These are phyloP conservation scores for Percina caprodes DNA, from an alignment of 2,113 vertebrate genomes.

Conservation along the genomic window DNA sequence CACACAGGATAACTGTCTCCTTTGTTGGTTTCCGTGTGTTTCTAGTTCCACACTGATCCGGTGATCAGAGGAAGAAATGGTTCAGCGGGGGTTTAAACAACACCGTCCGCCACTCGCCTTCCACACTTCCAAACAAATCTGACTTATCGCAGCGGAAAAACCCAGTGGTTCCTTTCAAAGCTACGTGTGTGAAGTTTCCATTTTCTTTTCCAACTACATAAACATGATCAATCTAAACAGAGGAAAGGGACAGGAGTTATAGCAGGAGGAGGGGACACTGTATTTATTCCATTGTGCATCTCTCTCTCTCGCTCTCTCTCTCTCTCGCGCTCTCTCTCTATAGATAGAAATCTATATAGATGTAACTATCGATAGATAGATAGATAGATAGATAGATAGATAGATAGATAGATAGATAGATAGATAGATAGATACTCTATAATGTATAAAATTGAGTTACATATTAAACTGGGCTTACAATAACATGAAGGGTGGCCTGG, in stretches of 20 bases:
- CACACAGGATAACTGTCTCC: constrained; percentile 66
- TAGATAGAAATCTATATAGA: too few relatives aligned
- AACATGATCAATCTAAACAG: constrained; percentile 28
- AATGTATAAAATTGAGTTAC: too few relatives aligned
- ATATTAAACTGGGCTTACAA: too few relatives aligned
- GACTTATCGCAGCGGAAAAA: constrained; percentile 34
- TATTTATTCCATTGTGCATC: constrained; percentile 10
- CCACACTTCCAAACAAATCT: constrained; percentile 39
- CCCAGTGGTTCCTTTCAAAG: constrained; percentile 20
- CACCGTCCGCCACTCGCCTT: constrained; percentile 1
- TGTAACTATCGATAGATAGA: too few relatives aligned
- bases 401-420: too few relatives aligned
- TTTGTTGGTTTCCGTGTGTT: constrained; percentile 64
- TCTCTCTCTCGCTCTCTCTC: too few relatives aligned
- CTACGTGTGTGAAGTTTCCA: constrained; percentile 18
- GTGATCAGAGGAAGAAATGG: constrained; percentile 61
- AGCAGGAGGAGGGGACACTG: background rate
- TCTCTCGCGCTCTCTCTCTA: too few relatives aligned
- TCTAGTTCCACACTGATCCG: constrained; percentile 58
- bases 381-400: too few relatives aligned
- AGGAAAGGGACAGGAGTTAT: background rate
- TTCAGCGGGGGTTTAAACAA: constrained; percentile 53
- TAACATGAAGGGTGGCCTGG: too few relatives aligned
- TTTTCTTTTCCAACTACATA: constrained; percentile 34
- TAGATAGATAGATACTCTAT: too few relatives aligned